Evolutionary conservation across 2,797 vertebrate species (phyloP).

Genomic region (Brachyrhaphis roseni): DNA sequence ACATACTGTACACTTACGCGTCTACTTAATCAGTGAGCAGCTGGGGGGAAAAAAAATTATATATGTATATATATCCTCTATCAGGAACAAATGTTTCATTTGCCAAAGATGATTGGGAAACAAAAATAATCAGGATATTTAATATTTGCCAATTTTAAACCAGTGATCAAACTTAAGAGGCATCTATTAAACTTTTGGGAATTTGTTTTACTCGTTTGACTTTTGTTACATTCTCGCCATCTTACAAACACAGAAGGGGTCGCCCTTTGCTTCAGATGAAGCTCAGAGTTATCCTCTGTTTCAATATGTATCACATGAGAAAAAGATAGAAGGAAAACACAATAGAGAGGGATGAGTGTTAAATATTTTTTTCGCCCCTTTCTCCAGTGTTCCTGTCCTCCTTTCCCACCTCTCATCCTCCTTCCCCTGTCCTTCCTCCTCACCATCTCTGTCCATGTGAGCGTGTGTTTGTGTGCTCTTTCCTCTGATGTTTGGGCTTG

Average conservation of each 20-base stretch:
- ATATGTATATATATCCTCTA: background rate
- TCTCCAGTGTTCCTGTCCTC: constrained; percentile 28
- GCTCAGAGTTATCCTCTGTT: constrained; percentile 19
- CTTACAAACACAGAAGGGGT: constrained; percentile 7
- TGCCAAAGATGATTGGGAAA: constrained; percentile 33
- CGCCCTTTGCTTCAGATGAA: constrained; percentile 27
- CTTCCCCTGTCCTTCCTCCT: constrained; percentile 39
- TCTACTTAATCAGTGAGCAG: constrained; percentile 50
- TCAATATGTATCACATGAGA: constrained; percentile 30
- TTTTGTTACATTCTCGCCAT: background rate
- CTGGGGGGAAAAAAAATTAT: constrained; percentile 16
- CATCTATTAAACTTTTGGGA: background rate
- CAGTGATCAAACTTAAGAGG: constrained; percentile 2
- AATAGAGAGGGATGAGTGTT: constrained; percentile 25
- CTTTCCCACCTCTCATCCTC: constrained; percentile 24
- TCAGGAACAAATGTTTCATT: constrained; percentile 51
- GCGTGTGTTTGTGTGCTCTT: constrained; percentile 37
- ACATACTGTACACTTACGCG: constrained; percentile 43
- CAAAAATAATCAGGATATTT: constrained; percentile 34
- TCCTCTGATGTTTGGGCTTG: constrained; percentile 77
- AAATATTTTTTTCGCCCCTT: constrained; percentile 34
- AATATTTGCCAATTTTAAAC: constrained; percentile 18
- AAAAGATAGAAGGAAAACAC: constrained; percentile 9
- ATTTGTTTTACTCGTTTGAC: background rate
- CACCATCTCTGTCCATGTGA: constrained; percentile 57